Percentiles rank a stretch among this genome's conserved stretches.
phyloP scores from a whole-genome alignment of 2,113 vertebrate genomes.

The Pionites leucogaster region DNA sequence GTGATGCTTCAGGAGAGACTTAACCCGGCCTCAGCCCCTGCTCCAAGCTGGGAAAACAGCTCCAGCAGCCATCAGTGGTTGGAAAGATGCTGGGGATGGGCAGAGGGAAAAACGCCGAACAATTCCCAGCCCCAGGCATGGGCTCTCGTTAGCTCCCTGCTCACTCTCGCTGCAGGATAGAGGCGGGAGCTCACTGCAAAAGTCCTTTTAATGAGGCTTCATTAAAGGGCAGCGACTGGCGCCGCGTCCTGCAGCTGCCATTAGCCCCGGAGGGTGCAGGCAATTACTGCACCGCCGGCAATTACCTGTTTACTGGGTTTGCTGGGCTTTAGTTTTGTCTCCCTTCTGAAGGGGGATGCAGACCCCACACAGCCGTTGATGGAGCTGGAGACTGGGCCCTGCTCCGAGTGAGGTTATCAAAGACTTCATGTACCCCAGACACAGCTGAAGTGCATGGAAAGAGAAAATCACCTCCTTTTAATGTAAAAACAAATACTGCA shows the following conservation, averaged over 20 bases:
- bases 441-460: background rate
- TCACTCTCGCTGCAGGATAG: accelerated
- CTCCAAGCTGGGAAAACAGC: background rate
- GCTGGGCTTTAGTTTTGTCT: background rate
- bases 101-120: background rate
- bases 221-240: background rate
- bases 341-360: background rate
- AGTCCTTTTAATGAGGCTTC: background rate
- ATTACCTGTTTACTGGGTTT: background rate
- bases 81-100: background rate
- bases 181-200: background rate
- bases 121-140: background rate
- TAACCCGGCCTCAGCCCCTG: background rate
- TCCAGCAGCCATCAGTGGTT: accelerated
- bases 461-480: background rate
- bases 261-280: background rate
- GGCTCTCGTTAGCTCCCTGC: background rate
- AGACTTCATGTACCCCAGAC: background rate
- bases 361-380: background rate
- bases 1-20: background rate
- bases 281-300: background rate
- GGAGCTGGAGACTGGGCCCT: background rate
- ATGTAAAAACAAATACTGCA: background rate
- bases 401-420: background rate
- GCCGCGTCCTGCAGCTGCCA: background rate